Conservation (phyloP, 2,113 vertebrate genomes). For the Nycticryphes semicollaris region DNA sequence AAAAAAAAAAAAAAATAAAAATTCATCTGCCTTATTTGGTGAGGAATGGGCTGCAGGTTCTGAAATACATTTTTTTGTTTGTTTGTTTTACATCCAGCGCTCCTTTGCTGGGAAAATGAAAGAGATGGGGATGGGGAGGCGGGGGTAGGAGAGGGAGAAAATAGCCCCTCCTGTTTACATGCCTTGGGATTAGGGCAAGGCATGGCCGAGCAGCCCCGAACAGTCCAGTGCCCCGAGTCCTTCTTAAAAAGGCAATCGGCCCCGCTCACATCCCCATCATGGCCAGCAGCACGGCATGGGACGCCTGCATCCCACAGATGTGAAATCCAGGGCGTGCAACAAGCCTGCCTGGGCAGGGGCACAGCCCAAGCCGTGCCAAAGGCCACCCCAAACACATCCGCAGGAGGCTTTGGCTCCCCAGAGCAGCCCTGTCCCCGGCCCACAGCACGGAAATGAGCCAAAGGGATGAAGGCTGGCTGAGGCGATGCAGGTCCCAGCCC, state of each 20-base stretch:
- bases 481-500: background rate
- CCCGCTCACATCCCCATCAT: fast-evolving
- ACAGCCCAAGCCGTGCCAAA: background rate
- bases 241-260: background rate
- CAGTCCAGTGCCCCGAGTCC: background rate
- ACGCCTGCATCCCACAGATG: background rate
- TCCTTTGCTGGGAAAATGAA: constrained; percentile 65
- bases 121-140: background rate
- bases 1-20: background rate
- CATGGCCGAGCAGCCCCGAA: background rate
- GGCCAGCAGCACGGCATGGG: fast-evolving
- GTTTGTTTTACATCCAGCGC: background rate
- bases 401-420: background rate
- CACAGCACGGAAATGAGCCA: background rate
- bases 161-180: constrained; percentile 44
- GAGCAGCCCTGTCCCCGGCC: background rate
- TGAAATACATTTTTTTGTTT: constrained; percentile 44
- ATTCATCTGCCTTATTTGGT: constrained; percentile 66
- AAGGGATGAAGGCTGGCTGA: background rate
- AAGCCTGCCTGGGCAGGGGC: background rate
- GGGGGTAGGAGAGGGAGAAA: background rate
- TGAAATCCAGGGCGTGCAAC: background rate
- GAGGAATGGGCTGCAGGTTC: constrained; percentile 39
- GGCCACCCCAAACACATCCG: background rate
- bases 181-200: constrained; percentile 34